These are phyloP conservation scores for Drosophila cracens DNA, from an alignment of 2,888 invertebrate species.

Conservation along the genomic window DNA sequence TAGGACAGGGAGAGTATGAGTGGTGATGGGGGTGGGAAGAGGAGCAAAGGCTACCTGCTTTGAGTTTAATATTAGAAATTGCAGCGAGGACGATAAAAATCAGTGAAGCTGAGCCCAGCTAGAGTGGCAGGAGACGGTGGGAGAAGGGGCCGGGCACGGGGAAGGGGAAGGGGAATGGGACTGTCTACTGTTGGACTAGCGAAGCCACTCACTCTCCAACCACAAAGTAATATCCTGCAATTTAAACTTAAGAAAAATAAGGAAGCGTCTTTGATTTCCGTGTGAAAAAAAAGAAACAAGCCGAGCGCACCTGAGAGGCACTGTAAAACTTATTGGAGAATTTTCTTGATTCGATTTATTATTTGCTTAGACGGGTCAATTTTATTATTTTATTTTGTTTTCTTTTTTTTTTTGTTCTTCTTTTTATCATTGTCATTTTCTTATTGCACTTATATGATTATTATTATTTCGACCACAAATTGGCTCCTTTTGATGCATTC, in stretches of 20 bases:
- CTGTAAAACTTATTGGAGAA: conserved; percentile 58
- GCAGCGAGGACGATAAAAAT: conserved; percentile 60
- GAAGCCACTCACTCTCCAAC: conserved; percentile 47
- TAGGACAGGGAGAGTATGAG: not conserved
- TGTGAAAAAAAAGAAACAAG: conserved; percentile 48
- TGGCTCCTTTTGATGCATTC: not conserved
- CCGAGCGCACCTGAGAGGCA: conserved; percentile 10
- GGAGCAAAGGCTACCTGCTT: conserved; percentile 45
- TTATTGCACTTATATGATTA: conserved; percentile 42
- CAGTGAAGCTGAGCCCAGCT: conserved; percentile 40
- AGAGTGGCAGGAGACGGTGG: not conserved
- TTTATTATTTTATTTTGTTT: not conserved
- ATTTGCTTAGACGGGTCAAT: conserved; percentile 86
- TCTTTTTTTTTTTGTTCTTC: not conserved
- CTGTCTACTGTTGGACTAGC: conserved; percentile 36
- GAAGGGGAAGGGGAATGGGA: not conserved
- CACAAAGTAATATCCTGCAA: conserved; percentile 81
- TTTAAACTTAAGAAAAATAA: conserved; percentile 80
- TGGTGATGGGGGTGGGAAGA: not conserved
- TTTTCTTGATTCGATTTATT: conserved; percentile 75
- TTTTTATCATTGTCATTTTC: not conserved
- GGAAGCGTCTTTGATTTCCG: conserved; percentile 81
- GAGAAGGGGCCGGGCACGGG: too few species aligned
- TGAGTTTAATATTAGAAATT: conserved; percentile 75
- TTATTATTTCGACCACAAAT: not conserved